These are phyloP conservation scores for Tipula lateralis DNA, from an alignment of 2,888 invertebrate genomes.

Conservation along the genomic window DNA sequence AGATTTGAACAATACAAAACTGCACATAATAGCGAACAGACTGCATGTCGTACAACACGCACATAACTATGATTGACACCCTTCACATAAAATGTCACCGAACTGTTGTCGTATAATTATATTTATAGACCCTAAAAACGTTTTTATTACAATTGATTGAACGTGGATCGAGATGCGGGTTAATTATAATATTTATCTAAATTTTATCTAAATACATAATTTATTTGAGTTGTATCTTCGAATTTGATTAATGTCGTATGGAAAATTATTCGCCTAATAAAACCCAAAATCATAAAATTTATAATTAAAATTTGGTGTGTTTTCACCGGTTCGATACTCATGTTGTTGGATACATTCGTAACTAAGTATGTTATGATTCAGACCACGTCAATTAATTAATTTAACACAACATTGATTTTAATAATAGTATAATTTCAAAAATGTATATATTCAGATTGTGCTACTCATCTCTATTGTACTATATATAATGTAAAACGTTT, in stretches of 20 bases:
- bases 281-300: neutral
- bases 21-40: neutral
- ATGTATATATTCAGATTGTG: neutral
- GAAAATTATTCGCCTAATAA: neutral
- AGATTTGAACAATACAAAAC: neutral
- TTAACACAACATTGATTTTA: neutral
- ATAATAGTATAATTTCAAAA: neutral
- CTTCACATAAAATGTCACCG: neutral
- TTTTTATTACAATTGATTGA: neutral
- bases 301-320: neutral
- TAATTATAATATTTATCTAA: neutral
- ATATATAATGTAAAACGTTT: neutral
- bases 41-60: neutral
- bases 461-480: neutral
- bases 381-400: neutral
- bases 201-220: neutral
- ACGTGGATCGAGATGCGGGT: neutral
- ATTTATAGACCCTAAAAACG: neutral
- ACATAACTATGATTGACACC: neutral
- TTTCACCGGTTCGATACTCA: neutral
- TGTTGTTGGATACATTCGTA: neutral
- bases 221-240: no score
- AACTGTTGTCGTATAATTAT: neutral
- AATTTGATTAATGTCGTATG: no score
- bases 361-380: neutral